A percentile compares a stretch with the other conserved stretches of the same genome.
phyloP scores from a whole-genome alignment of 2,888 invertebrate species.

The Oscheius sp. region DNA sequence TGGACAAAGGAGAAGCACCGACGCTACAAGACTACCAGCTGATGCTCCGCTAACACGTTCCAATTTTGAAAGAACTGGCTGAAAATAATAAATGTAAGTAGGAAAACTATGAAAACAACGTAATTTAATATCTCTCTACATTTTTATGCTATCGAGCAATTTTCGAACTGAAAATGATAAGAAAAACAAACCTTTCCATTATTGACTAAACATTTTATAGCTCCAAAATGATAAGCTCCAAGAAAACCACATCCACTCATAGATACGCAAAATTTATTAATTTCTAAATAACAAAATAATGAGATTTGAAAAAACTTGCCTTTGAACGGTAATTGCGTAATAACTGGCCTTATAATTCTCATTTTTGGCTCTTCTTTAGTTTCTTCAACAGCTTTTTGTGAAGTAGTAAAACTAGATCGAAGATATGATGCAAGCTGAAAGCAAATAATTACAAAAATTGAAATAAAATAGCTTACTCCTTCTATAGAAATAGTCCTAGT shows the following conservation, averaged over 20 bases:
- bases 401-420: slow-evolving; percentile 5
- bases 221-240: slow-evolving; percentile 70
- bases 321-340: slow-evolving; percentile 38
- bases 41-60: slow-evolving; percentile 64
- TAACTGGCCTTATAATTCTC: slow-evolving; percentile 37
- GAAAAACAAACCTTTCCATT: slow-evolving; percentile 61
- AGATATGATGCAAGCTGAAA: slow-evolving; percentile 31
- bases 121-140: background rate
- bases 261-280: slow-evolving; percentile 47
- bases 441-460: background rate
- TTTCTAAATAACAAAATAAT: slow-evolving; percentile 2
- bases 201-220: slow-evolving; percentile 61
- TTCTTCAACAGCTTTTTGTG: slow-evolving; percentile 17
- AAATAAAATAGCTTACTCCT: slow-evolving; percentile 4
- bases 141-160: background rate
- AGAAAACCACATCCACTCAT: slow-evolving; percentile 70
- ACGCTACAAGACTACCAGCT: slow-evolving; percentile 67
- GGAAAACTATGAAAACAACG: background rate
- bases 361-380: slow-evolving; percentile 20
- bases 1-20: slow-evolving; percentile 60
- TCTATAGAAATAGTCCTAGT: too few species aligned
- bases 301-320: slow-evolving; percentile 1
- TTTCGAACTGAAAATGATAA: too few species aligned
- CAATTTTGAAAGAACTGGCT: slow-evolving; percentile 52
- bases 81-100: slow-evolving; percentile 11